phyloP scores from a whole-genome alignment of 2,113 vertebrate genomes.

The Orientallactaga bullata region DNA sequence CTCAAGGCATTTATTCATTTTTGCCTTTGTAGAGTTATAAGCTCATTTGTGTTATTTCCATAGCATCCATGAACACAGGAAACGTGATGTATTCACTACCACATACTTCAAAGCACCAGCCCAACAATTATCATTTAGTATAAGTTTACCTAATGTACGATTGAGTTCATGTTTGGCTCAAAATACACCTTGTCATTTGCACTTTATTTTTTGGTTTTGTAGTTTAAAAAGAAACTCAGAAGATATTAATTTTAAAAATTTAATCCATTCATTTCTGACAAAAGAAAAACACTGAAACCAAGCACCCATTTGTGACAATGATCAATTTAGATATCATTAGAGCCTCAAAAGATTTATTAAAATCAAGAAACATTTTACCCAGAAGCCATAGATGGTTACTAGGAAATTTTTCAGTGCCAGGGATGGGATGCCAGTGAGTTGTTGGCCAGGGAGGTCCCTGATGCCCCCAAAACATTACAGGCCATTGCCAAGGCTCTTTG shows the following conservation, averaged over 20 bases:
- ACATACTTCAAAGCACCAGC: conserved; percentile 4
- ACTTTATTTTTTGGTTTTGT: not conserved
- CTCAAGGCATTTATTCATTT: conserved; percentile 35
- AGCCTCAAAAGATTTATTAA: conserved; percentile 71
- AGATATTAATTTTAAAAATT: conserved; percentile 38
- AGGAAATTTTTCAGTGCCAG: too few species aligned
- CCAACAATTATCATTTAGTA: conserved; percentile 22
- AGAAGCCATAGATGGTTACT: too few species aligned
- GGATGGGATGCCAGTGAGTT: too few species aligned
- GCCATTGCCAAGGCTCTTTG: too few species aligned
- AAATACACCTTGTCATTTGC: conserved; percentile 62
- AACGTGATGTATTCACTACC: conserved; percentile 58
- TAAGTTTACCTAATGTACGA: conserved; percentile 63
- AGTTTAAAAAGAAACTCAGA: conserved; percentile 54
- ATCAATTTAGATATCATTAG: conserved; percentile 61
- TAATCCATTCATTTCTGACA: conserved; percentile 60
- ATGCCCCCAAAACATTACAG: too few species aligned
- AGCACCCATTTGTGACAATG: conserved; percentile 50
- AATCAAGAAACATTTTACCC: conserved; percentile 23
- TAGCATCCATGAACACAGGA: not conserved
- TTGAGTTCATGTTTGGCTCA: conserved; percentile 50
- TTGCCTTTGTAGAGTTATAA: conserved; percentile 48
- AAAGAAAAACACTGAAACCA: conserved; percentile 53
- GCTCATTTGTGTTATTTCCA: conserved; percentile 50
- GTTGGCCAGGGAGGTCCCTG: too few species aligned